These are phyloP conservation scores for Sinodicranocentrus sp. DNA, from an alignment of 2,888 invertebrate species.

Conservation along the genomic window DNA sequence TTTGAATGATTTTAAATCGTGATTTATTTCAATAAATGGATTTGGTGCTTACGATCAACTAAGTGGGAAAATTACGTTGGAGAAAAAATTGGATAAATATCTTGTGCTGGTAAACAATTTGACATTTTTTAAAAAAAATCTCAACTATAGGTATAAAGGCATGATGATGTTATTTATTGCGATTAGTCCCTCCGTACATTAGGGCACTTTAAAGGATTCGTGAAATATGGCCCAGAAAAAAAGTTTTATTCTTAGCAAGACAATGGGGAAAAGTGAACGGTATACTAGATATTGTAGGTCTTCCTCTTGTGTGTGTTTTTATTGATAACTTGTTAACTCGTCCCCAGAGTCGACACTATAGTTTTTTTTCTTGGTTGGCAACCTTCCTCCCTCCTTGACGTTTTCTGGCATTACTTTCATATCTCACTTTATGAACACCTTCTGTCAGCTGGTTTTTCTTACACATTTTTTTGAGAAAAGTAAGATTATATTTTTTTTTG, in stretches of 20 bases:
- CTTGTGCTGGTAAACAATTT: neutral
- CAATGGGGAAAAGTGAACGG: neutral
- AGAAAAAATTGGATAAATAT: slow-evolving; percentile 10
- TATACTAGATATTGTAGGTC: neutral
- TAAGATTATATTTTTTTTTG: too few species aligned
- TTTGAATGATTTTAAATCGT: too few species aligned
- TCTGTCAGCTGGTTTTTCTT: neutral
- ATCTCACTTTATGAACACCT: neutral
- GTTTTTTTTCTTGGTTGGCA: slow-evolving; percentile 45
- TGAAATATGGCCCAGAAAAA: too few species aligned
- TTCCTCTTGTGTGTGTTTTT: neutral
- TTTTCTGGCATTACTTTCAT: neutral
- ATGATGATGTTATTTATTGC: too few species aligned
- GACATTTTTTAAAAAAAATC: slow-evolving; percentile 10
- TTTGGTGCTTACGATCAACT: too few species aligned
- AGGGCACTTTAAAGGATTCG: neutral
- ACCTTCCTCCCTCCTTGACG: slow-evolving; percentile 6
- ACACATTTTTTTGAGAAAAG: too few species aligned
- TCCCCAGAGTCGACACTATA: slow-evolving; percentile 42
- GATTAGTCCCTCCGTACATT: too few species aligned
- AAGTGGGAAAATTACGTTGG: too few species aligned
- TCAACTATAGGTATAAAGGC: too few species aligned
- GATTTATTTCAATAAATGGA: too few species aligned
- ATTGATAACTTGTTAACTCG: slow-evolving; percentile 46
- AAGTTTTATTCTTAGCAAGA: neutral